Base-by-base conservation (phyloP, 2,888 invertebrate species). In the Diarsia brunnea region DNA sequence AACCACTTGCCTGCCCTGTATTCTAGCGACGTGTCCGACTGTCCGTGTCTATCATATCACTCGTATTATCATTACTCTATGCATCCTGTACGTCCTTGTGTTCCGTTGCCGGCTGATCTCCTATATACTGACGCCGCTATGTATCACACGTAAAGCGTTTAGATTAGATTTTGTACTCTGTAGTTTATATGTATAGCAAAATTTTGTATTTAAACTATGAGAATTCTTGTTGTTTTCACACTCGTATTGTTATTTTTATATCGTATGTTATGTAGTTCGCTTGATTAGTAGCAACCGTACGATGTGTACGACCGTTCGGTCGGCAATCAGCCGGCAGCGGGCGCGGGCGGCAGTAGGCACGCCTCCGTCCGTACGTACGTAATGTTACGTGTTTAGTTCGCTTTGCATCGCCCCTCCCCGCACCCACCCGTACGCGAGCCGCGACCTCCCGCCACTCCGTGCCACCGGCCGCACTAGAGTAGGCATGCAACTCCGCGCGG, bases 401-500 rank as follows among this genome's bases (percentile, higher is more conserved):
- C 95, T 95, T 95, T 79, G 94, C 95, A 93, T 92, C 88, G 88
- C 92, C 91, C 92, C 89, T 81, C 89, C 89, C 91, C 90, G 90
- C 92, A 89, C 91, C 81, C 84, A 71, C 86, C 73, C 90, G 88
- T 87, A 90, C 90, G 88, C 91, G 91, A 92, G 91, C 89, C 79
- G 63, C 79, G 77, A 79, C 83, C 85, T 82, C 83, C 72, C 69
- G 68, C 79, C 58, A 67, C 12, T 66, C 38, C 64, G 51, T 27
- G 4, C n/a, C 43, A 7, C 47, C 24, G 58, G 43, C 16, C 24
- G 24, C 47, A 31, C 38, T 19, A 31, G 10, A 24, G 75, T 55
- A 1, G 49, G 60, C 61, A n/a, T 31, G 66, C 27, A 27, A 79
- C 73, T 81, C 73, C 84, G 77, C 67, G 71, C 78, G 73, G 63